Percentiles rank a stretch among this genome's conserved stretches.
These are phyloP conservation scores for Esperia sulphurella DNA, from an alignment of 2,888 invertebrate genomes.

Conservation along the genomic window DNA sequence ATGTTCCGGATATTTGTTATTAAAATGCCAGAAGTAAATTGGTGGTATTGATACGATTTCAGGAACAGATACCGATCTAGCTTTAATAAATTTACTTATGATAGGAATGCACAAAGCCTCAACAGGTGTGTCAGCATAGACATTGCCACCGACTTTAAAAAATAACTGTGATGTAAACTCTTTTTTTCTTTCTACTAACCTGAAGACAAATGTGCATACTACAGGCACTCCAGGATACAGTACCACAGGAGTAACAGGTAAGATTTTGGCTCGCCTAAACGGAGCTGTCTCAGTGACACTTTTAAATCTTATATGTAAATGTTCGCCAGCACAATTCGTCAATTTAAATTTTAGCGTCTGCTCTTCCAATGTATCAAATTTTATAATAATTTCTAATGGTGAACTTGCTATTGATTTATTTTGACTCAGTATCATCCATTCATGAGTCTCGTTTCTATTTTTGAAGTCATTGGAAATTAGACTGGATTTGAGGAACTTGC, in stretches of 20 bases:
- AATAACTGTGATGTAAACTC: slow-evolving; percentile 37
- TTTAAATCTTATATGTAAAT: slow-evolving; percentile 42
- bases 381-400: slow-evolving; percentile 38
- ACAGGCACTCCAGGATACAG: slow-evolving; percentile 51
- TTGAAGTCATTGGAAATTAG: not conserved
- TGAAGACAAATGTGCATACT: slow-evolving; percentile 41
- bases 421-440: slow-evolving; percentile 27
- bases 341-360: slow-evolving; percentile 47
- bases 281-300: slow-evolving; percentile 31
- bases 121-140: slow-evolving; percentile 20
- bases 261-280: slow-evolving; percentile 36
- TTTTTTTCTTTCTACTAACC: slow-evolving; percentile 26
- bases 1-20: slow-evolving; percentile 8
- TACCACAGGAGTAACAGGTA: slow-evolving; percentile 40
- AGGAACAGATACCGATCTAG: slow-evolving; percentile 29
- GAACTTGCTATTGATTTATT: slow-evolving; percentile 30
- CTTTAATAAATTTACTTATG: slow-evolving; percentile 25
- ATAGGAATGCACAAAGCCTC: slow-evolving; percentile 49
- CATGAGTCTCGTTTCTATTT: slow-evolving; percentile 1
- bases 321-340: slow-evolving; percentile 39
- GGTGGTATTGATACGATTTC: slow-evolving; percentile 43
- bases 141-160: slow-evolving; percentile 46
- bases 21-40: slow-evolving; percentile 47
- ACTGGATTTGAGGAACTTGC: slow-evolving; percentile 16
- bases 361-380: slow-evolving; percentile 25